phyloP scores from a whole-genome alignment of 2,888 invertebrate genomes.

The Nomada goodeniana region DNA sequence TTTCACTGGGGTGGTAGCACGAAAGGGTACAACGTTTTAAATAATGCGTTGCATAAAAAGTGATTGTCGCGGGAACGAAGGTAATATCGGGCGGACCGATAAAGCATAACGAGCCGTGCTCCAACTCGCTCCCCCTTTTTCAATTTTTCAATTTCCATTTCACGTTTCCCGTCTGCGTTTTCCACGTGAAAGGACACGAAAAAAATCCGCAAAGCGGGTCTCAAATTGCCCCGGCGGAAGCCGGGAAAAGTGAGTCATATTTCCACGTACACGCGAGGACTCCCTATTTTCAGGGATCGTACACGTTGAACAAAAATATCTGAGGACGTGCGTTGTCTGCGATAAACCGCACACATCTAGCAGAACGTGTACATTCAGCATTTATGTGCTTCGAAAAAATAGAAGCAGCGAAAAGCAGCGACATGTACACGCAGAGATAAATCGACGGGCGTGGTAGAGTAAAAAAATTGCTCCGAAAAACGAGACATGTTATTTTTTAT shows the following conservation, averaged over 20 bases:
- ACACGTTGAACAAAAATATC: constrained; percentile 47
- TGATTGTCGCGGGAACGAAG: constrained; percentile 37
- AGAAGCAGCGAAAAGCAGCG: constrained; percentile 1
- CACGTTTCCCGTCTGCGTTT: constrained; percentile 65
- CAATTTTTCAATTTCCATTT: constrained; percentile 73
- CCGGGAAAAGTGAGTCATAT: constrained; percentile 64
- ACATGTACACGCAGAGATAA: neutral
- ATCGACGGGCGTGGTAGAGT: constrained; percentile 4
- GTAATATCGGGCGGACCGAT: constrained; percentile 68
- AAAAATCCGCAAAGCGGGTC: constrained; percentile 65
- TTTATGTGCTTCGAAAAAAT: constrained; percentile 16
- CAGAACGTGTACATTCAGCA: constrained; percentile 29
- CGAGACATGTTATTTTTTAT: constrained; percentile 19
- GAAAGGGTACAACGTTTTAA: constrained; percentile 30
- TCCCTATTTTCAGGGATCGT: constrained; percentile 27
- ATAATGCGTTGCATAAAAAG: constrained; percentile 45
- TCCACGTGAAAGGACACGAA: constrained; percentile 59
- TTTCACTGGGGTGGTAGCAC: constrained; percentile 16
- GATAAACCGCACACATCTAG: constrained; percentile 42
- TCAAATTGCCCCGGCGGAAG: constrained; percentile 65
- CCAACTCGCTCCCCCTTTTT: constrained; percentile 53
- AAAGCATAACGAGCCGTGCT: constrained; percentile 69
- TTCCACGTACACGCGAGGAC: constrained; percentile 42
- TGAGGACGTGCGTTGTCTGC: constrained; percentile 27
- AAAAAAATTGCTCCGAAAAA: constrained; percentile 27